Percentiles rank a stretch among this genome's conserved stretches.
Conservation (phyloP, 2,888 invertebrate species). For the Torymus aiolomorphi region DNA sequence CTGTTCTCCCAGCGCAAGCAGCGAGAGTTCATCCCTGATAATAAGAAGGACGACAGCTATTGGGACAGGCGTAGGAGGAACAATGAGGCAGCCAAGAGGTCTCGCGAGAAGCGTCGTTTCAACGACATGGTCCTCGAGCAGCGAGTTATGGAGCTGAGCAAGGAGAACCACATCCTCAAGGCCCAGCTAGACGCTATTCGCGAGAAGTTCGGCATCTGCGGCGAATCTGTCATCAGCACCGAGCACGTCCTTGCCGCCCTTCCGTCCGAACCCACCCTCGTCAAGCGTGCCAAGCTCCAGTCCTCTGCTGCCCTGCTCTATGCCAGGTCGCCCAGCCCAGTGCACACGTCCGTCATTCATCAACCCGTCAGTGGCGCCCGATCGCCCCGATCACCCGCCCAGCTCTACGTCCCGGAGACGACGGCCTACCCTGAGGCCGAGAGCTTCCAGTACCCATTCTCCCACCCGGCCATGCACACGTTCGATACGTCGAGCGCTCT, state of each 20-base stretch:
- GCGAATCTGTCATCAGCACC: conserved; percentile 90
- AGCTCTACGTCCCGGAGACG: conserved; percentile 68
- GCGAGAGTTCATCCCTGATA: conserved; percentile 96
- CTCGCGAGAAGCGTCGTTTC: conserved; percentile 95
- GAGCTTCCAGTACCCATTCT: conserved; percentile 77
- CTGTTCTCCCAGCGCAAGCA: conserved; percentile 94
- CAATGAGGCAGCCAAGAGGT: conserved; percentile 97
- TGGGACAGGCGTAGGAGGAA: conserved; percentile 97
- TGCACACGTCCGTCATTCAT: conserved; percentile 81
- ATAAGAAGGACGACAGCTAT: conserved; percentile 97
- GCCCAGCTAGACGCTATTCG: conserved; percentile 94
- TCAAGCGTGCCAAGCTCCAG: conserved; percentile 83
- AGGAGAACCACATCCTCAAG: conserved; percentile 95
- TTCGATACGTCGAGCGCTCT: conserved; percentile 81
- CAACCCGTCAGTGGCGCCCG: conserved; percentile 76
- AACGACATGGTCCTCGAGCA: conserved; percentile 98
- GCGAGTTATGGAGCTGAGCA: conserved; percentile 93
- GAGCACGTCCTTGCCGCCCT: conserved; percentile 92
- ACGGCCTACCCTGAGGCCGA: conserved; percentile 69
- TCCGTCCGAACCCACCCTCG: conserved; percentile 90
- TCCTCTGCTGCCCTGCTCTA: conserved; percentile 76
- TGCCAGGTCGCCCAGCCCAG: conserved; percentile 77
- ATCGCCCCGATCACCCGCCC: conserved; percentile 73
- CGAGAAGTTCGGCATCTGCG: conserved; percentile 93
- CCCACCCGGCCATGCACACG: conserved; percentile 62